phyloP scores from a whole-genome alignment of 2,113 vertebrate genomes.

The Clupea harengus region DNA sequence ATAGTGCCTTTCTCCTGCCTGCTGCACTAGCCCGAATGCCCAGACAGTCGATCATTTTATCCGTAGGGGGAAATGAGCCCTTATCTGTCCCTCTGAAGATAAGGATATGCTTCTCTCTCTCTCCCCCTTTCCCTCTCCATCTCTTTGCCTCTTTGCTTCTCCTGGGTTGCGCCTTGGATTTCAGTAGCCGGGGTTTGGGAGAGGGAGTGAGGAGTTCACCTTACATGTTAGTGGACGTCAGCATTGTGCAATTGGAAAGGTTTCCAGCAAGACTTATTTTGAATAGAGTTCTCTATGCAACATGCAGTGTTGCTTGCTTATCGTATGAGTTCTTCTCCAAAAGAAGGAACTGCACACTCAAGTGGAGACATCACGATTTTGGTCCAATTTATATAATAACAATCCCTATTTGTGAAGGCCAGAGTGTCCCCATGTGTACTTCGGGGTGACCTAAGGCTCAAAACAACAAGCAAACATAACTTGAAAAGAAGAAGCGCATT shows the following conservation, averaged over 20 bases:
- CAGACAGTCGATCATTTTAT: slow-evolving; percentile 44
- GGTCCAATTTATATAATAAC: no score
- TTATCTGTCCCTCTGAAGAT: slow-evolving; percentile 67
- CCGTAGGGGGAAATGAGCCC: slow-evolving; percentile 54
- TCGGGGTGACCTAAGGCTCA: no score
- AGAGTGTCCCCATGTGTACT: no score
- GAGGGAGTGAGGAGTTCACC: slow-evolving; percentile 53
- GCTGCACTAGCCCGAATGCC: slow-evolving; percentile 35
- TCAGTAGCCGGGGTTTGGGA: slow-evolving; percentile 18
- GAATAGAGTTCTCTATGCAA: not conserved
- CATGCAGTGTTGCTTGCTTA: not conserved
- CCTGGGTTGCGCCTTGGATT: not conserved
- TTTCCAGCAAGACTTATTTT: slow-evolving; percentile 27
- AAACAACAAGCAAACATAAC: not conserved
- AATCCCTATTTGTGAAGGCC: no score
- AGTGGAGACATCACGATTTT: not conserved
- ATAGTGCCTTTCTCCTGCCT: slow-evolving; percentile 52
- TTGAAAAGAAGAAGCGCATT: slow-evolving; percentile 29
- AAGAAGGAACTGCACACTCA: not conserved
- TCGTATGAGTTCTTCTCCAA: not conserved
- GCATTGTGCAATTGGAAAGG: slow-evolving; percentile 30
- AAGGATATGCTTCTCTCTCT: slow-evolving; percentile 54
- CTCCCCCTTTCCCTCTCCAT: not conserved
- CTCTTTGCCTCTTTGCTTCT: not conserved
- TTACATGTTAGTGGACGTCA: slow-evolving; percentile 31